Conservation (phyloP, 2,797 vertebrate species). For the Schizothorax lantsangensis region DNA sequence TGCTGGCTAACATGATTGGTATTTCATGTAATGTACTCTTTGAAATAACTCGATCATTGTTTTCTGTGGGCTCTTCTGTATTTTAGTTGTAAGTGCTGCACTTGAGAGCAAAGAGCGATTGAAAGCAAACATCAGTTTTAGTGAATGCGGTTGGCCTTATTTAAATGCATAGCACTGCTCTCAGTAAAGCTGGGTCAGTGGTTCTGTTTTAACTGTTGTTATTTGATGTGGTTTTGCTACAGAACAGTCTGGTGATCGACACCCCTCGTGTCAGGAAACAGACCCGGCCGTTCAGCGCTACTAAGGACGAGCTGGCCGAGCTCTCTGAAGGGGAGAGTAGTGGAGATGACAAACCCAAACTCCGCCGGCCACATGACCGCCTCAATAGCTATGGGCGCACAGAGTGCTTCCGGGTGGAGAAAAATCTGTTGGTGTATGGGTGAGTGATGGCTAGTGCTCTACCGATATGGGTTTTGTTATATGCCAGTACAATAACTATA, state of each 20-base stretch:
- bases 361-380: conserved; percentile 90
- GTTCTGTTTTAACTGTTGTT: neutral
- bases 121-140: conserved; percentile 9
- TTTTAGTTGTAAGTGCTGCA: conserved; percentile 13
- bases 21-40: conserved; percentile 8
- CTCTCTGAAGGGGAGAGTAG: conserved; percentile 95
- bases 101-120: neutral
- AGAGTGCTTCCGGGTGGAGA: conserved; percentile 97
- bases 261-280: conserved; percentile 97
- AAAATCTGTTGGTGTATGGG: conserved; percentile 98
- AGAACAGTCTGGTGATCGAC: conserved; percentile 99
- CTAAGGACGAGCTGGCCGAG: conserved; percentile 95
- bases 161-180: conserved; percentile 1
- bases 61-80: neutral
- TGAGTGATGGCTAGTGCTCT: conserved; percentile 66
- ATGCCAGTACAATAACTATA: neutral
- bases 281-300: conserved; percentile 94
- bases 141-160: neutral
- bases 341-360: conserved; percentile 92
- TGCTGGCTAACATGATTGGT: neutral
- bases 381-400: conserved; percentile 94
- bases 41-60: neutral
- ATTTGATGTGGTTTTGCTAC: conserved; percentile 59
- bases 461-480: neutral
- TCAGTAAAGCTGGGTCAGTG: neutral